Base-by-base conservation (phyloP, 2,797 vertebrate species). In the Octomys mimax region DNA sequence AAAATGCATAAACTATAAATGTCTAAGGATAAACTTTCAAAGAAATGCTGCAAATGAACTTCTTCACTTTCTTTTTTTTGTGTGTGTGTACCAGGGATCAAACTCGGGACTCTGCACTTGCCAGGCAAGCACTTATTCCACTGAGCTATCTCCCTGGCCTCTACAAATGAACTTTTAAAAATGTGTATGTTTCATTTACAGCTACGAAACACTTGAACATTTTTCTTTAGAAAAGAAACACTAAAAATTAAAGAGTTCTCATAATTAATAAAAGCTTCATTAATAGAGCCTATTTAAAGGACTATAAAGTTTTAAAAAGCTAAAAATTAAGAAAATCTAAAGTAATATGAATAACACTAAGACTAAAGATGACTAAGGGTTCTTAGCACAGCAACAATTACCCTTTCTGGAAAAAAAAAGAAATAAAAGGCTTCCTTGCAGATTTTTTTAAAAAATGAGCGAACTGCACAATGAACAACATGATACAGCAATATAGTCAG, bases 21-120 rank as follows among this genome's bases (percentile, higher is more conserved):
- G 70, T 87, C 70, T 87, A 96, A 96, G 77, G 71, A 68, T 68
- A 61, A 95, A 73, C 88, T 84, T 78, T 61, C n/a, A 81, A 87
- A 91, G 64, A 80, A 80, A 68, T 62, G 26, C 26, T 89, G 78
- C 22, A 31, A 95, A 77, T 62, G 26, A n/a, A 33, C 42, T 85
- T 77, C 78, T 18, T 39, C 39, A 39, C 4, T 42, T 42, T 42
- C 42, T 42, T 57, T 57, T 57, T 57, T 57, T 57, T 16, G 18
- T 14, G 2, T 4, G 0, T 2, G 2, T 14, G 16, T 57, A 57
- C 54, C 16, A 57, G 54, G 54, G 54, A 57, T 57, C 54, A 57
- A 57, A 57, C 54, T 57, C 54, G 19, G 54, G 54, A 18, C 54
- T 18, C 16, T 57, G 54, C 14, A 18, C 54, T 57, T 57, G 16